Conservation (phyloP, 2,888 invertebrate species). For the Sturmia bella region DNA sequence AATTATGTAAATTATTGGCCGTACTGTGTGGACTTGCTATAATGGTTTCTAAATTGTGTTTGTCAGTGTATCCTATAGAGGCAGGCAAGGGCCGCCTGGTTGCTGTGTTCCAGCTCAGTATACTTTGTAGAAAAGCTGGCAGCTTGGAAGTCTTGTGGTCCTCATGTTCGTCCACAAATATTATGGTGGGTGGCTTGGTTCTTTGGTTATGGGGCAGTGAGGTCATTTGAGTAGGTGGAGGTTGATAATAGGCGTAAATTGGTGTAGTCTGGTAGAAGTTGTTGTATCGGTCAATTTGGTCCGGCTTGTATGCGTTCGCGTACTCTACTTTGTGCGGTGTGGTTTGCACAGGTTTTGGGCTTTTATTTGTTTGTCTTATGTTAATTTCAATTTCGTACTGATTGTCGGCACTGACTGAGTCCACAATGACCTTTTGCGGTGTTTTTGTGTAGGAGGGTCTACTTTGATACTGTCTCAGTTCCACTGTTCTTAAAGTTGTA, state of each 20-base stretch:
- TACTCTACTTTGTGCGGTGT: conserved; percentile 70
- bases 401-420: conserved; percentile 75
- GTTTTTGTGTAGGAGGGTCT: conserved; percentile 74
- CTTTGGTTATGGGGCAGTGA: conserved; percentile 68
- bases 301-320: conserved; percentile 74
- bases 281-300: conserved; percentile 74
- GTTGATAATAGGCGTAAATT: conserved; percentile 71
- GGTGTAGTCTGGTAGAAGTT: conserved; percentile 73
- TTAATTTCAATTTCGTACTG: conserved; percentile 82
- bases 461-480: conserved; percentile 76
- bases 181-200: conserved; percentile 80
- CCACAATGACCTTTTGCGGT: conserved; percentile 78
- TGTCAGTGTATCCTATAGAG: conserved; percentile 50
- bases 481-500: conserved; percentile 73
- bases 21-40: conserved; percentile 61
- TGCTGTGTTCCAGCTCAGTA: conserved; percentile 51
- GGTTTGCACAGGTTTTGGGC: conserved; percentile 60
- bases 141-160: conserved; percentile 72
- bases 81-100: conserved; percentile 49
- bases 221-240: conserved; percentile 64
- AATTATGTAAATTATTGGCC: conserved; percentile 27
- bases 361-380: conserved; percentile 79
- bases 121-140: conserved; percentile 78
- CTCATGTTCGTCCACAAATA: conserved; percentile 78
- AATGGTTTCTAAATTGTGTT: conserved; percentile 42